Evolutionary conservation across 2,797 vertebrate species (phyloP).

Genomic region (Pangasius sanitwongsei): DNA sequence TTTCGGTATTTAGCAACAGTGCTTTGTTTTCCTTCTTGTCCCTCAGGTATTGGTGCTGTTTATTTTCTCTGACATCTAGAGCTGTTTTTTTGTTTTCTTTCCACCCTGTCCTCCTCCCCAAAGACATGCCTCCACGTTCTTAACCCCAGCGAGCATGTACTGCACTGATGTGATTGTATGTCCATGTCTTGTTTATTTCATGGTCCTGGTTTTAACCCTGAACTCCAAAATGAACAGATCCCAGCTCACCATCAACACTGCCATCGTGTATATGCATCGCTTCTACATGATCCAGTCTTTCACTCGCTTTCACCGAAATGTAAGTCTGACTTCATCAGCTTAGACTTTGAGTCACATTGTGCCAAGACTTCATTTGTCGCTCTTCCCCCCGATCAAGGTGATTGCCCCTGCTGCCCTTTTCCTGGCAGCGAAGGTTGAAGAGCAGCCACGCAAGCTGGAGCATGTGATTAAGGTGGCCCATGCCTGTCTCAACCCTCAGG

Average conservation of each 20-base stretch:
- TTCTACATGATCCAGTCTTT: constrained; percentile 99
- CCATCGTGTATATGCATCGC: constrained; percentile 99
- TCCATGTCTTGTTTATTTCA: background rate
- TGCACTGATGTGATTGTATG: background rate
- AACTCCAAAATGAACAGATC: constrained; percentile 78
- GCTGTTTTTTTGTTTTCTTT: too few species aligned
- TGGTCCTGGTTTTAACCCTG: constrained; percentile 53
- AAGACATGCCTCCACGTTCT: background rate
- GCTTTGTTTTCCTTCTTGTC: background rate
- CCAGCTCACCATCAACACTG: constrained; percentile 97
- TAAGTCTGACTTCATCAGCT: constrained; percentile 75
- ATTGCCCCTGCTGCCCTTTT: constrained; percentile 97
- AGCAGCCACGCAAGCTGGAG: constrained; percentile 98
- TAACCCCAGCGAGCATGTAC: background rate
- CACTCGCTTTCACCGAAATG: constrained; percentile 95
- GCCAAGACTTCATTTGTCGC: background rate
- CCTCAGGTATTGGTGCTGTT: background rate
- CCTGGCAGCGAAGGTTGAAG: constrained; percentile 98
- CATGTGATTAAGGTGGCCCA: constrained; percentile 99
- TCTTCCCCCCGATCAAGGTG: constrained; percentile 70
- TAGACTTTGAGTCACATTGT: too few species aligned
- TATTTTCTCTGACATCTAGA: background rate
- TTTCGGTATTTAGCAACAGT: background rate
- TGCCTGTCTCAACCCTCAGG: constrained; percentile 93
- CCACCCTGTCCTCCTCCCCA: background rate